phyloP scores from a whole-genome alignment of 2,888 invertebrate genomes.

The Tillus elongatus region DNA sequence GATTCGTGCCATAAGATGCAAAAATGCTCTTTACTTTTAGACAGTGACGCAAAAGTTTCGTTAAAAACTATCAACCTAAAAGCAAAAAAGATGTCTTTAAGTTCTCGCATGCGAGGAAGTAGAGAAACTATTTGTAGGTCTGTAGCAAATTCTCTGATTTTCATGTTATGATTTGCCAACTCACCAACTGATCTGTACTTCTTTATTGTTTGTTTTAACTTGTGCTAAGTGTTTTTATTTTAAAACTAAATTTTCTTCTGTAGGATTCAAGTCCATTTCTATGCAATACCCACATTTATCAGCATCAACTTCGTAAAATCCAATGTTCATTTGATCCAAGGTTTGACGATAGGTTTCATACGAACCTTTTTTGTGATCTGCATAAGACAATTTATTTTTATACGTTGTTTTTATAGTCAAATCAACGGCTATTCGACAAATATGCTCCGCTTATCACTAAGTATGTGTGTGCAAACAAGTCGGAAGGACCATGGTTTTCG shows the following conservation, averaged over 20 bases:
- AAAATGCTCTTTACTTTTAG: background rate
- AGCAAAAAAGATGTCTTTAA: slow-evolving; percentile 1
- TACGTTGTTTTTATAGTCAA: slow-evolving; percentile 5
- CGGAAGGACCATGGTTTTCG: too few species aligned
- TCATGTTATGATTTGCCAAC: too few species aligned
- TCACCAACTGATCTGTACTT: background rate
- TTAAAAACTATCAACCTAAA: slow-evolving; percentile 4
- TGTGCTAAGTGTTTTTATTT: slow-evolving; percentile 1
- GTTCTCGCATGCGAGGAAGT: too few species aligned
- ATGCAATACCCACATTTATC: slow-evolving; percentile 6
- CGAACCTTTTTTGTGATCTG: slow-evolving; percentile 1
- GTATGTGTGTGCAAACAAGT: too few species aligned
- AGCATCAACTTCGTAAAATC: slow-evolving; percentile 5
- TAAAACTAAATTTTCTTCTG: background rate
- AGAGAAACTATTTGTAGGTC: slow-evolving; percentile 1
- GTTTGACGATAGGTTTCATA: slow-evolving; percentile 4
- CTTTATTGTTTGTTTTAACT: slow-evolving; percentile 2
- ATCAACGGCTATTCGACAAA: slow-evolving; percentile 3
- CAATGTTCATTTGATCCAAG: slow-evolving; percentile 3
- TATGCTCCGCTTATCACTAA: too few species aligned
- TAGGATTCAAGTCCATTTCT: slow-evolving; percentile 1
- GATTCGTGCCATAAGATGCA: slow-evolving; percentile 5
- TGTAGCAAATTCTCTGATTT: background rate
- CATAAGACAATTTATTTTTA: background rate
- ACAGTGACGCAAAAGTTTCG: slow-evolving; percentile 7